phyloP scores from a whole-genome alignment of 2,797 vertebrate species.

The Glyptemys insculpta region DNA sequence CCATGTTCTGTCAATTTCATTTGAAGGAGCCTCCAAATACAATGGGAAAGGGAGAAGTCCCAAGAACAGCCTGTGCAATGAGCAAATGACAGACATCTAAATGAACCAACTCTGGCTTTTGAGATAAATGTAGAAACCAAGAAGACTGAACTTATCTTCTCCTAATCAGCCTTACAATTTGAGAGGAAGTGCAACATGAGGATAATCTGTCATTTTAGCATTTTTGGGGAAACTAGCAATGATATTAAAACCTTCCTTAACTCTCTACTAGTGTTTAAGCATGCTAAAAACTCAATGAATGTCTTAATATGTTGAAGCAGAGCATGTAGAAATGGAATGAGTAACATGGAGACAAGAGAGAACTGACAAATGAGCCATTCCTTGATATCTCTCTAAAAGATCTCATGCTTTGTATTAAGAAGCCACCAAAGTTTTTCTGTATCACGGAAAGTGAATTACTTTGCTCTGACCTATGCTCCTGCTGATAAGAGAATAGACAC shows the following conservation, averaged over 20 bases:
- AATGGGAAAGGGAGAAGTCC: background rate
- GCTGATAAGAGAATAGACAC: background rate
- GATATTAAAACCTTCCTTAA: background rate
- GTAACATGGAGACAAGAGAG: background rate
- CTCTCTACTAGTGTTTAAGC: background rate
- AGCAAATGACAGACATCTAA: background rate
- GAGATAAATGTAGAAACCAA: background rate
- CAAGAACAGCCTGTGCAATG: background rate
- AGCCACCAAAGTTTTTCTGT: background rate
- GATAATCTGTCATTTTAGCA: background rate
- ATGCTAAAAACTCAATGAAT: background rate
- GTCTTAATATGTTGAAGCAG: background rate
- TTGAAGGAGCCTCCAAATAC: accelerated
- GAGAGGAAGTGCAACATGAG: background rate
- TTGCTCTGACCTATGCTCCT: background rate
- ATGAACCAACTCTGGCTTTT: background rate
- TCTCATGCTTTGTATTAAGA: background rate
- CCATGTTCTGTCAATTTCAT: background rate
- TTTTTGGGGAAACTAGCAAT: background rate
- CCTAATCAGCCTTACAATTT: background rate
- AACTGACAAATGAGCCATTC: background rate
- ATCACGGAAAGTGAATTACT: background rate
- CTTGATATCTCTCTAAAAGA: background rate
- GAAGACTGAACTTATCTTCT: background rate
- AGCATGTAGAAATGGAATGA: background rate